Base-by-base conservation (phyloP, 2,797 vertebrate species). In the Simalia tracyae region DNA sequence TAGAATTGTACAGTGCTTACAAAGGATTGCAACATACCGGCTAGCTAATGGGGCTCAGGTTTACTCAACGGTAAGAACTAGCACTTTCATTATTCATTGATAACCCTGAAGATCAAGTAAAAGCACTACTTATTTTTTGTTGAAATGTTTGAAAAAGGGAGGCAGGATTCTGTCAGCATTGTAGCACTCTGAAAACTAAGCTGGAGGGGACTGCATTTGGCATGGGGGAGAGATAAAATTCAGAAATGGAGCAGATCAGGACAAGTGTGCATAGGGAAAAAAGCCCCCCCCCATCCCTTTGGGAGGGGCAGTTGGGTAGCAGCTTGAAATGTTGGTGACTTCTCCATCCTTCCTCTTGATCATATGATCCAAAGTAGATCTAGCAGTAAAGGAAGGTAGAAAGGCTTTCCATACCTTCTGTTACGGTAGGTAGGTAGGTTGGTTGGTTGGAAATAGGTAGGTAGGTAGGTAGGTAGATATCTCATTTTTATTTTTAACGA, bases 1-100 rank as follows among this genome's bases (percentile, higher is more conserved):
- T 7, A 98, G 99, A 56, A 98, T 99, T 36, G 98, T 99, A 0
- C 97, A 98, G 93, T 99, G 98, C 94, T 97, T 99, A 0, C 99
- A 99, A 96, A 98, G 97, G 92, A 98, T 99, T 0, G 98, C 98
- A 0, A 96, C 96, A 0, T 98, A 98, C 95, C 98, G 99, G 0
- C 98, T 99, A 72, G 98, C 98, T 42, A 98, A 97, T 0, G 98
- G 98, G 14, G 98, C 98, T 0, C 99, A 98, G 89, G 98, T 98
- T 93, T 99, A 99, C 96, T 99, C 98, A 61, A 98, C 99, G 91
- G 99, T 99, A 92, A 97, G 98, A 95, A 66, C 2, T 5, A 10
- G 2, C 12, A 8, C 8, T 2, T 28, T 90, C 5, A 1, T 89
- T 36, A 72, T 88, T 54, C 31, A 50, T 31, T 88, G 68, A 22